These are phyloP conservation scores for Piprites chloris DNA, from an alignment of 2,113 vertebrate genomes.

Conservation along the genomic window DNA sequence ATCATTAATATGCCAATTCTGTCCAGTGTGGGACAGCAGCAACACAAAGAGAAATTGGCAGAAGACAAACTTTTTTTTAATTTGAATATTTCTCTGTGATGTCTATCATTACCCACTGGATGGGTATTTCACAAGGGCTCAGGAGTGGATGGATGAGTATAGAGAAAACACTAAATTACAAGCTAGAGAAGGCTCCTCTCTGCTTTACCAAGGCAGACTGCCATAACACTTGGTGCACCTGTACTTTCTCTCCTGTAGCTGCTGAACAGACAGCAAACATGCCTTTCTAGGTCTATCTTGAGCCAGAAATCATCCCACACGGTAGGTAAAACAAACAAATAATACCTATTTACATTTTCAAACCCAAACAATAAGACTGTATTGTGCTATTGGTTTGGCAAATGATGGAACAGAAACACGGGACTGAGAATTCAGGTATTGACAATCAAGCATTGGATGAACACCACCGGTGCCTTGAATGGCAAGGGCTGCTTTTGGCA, in stretches of 20 bases:
- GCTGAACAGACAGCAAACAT: neutral
- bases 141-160: neutral
- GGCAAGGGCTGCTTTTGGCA: neutral
- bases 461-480: neutral
- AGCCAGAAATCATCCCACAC: neutral
- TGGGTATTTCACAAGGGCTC: neutral
- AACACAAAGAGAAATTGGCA: neutral
- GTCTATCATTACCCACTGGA: neutral
- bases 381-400: neutral
- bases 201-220: neutral
- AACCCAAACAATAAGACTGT: neutral
- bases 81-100: neutral
- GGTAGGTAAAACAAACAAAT: neutral
- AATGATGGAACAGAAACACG: neutral
- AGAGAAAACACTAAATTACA: neutral
- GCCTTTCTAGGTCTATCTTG: neutral
- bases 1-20: neutral
- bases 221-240: neutral
- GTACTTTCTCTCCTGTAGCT: neutral
- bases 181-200: neutral
- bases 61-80: neutral
- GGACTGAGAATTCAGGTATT: neutral
- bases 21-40: neutral
- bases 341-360: neutral
- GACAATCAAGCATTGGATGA: neutral